These are phyloP conservation scores for Amphibalanus amphitrite DNA, from an alignment of 1,140 invertebrate genomes.

Conservation along the genomic window DNA sequence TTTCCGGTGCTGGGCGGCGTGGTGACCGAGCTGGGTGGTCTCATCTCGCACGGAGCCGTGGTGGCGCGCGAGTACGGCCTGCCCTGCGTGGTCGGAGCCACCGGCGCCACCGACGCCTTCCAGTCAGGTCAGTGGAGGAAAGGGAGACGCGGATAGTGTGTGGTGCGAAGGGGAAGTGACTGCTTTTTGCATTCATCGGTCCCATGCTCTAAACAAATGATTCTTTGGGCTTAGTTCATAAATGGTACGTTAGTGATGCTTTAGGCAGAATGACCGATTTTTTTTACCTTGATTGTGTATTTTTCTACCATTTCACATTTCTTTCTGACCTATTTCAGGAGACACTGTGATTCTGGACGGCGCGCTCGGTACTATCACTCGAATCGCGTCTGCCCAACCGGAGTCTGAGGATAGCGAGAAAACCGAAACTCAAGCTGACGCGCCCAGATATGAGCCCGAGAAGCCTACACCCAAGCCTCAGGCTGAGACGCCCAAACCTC, in stretches of 20 bases:
- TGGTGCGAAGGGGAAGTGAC: too few species aligned
- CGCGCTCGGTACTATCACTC: conserved; percentile 8
- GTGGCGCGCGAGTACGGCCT: conserved; percentile 73
- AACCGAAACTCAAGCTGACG: too few species aligned
- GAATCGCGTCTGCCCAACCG: too few species aligned
- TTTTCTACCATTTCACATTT: not conserved
- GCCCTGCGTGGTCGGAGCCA: conserved; percentile 58
- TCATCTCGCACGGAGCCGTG: conserved; percentile 71
- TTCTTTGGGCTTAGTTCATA: too few species aligned
- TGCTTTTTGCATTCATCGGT: not conserved
- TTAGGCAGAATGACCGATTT: too few species aligned
- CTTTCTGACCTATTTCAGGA: conserved; percentile 7
- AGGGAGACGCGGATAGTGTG: too few species aligned
- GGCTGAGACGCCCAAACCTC: too few species aligned
- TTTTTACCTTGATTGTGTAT: not conserved
- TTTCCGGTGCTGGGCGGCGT: conserved; percentile 62
- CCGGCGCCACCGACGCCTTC: conserved; percentile 45
- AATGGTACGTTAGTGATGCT: too few species aligned
- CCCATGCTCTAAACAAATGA: too few species aligned
- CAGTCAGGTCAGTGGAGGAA: conserved; percentile 37
- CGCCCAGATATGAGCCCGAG: too few species aligned
- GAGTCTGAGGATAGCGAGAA: too few species aligned
- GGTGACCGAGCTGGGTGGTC: conserved; percentile 65
- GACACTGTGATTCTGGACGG: conserved; percentile 15
- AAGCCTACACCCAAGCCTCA: too few species aligned